These are phyloP conservation scores for Leptinotarsa rubiginosa DNA, from an alignment of 2,888 invertebrate genomes.

Conservation along the genomic window DNA sequence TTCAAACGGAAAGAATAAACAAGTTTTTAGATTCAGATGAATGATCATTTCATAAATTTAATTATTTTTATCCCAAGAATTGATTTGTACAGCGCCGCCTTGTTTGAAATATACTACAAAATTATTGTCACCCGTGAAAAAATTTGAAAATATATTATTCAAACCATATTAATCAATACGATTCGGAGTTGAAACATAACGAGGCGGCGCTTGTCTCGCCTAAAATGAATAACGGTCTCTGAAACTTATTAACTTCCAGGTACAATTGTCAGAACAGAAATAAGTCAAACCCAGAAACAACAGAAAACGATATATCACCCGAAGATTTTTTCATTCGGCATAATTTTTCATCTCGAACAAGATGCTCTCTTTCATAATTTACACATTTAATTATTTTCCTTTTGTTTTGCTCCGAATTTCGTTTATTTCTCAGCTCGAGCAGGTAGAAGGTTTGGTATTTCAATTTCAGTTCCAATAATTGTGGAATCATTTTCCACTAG, in stretches of 20 bases:
- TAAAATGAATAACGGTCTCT: slow-evolving; percentile 26
- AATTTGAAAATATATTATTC: neutral
- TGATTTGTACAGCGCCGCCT: too few relatives aligned
- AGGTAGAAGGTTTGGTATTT: slow-evolving; percentile 22
- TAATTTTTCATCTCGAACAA: slow-evolving; percentile 33
- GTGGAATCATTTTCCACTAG: neutral
- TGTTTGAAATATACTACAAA: too few relatives aligned
- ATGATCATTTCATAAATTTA: too few relatives aligned
- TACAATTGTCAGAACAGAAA: slow-evolving; percentile 61
- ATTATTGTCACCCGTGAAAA: neutral
- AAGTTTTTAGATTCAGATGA: too few relatives aligned
- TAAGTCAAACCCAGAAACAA: slow-evolving; percentile 59
- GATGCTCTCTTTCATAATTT: slow-evolving; percentile 51
- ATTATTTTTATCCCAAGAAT: too few relatives aligned
- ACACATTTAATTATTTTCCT: slow-evolving; percentile 66
- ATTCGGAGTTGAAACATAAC: neutral
- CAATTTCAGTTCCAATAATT: slow-evolving; percentile 9
- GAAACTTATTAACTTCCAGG: slow-evolving; percentile 54
- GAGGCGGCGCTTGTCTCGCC: slow-evolving; percentile 21
- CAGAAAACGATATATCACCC: slow-evolving; percentile 62
- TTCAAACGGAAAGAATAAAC: too few relatives aligned
- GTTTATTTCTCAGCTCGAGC: slow-evolving; percentile 49
- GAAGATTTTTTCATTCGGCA: slow-evolving; percentile 56
- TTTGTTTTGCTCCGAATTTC: slow-evolving; percentile 49
- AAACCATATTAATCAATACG: slow-evolving; percentile 12